Conservation (phyloP, 2,113 vertebrate species). For the Rhombomys opimus region DNA sequence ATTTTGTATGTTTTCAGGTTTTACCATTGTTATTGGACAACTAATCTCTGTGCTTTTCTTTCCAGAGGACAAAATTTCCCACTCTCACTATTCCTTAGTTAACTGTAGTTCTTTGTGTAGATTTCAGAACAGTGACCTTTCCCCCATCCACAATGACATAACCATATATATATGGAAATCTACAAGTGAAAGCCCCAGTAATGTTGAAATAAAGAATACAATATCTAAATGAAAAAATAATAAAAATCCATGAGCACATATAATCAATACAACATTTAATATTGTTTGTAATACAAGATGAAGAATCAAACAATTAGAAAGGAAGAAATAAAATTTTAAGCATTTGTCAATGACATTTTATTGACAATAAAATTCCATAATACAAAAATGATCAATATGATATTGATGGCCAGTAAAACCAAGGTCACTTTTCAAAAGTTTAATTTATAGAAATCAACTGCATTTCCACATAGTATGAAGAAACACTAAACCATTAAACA, state of each 20-base stretch:
- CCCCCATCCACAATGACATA: too few relatives aligned
- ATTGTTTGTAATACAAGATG: not conserved
- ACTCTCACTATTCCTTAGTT: not conserved
- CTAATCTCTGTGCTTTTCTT: not conserved
- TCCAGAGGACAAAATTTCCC: not conserved
- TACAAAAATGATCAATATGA: not conserved
- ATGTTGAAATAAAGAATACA: not conserved
- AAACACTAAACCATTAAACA: not conserved
- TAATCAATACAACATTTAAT: not conserved
- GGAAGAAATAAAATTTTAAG: not conserved
- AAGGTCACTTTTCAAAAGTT: not conserved
- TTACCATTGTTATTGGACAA: not conserved
- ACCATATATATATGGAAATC: not conserved
- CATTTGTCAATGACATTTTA: not conserved
- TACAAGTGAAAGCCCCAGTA: not conserved
- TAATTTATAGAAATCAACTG: not conserved
- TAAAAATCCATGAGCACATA: not conserved
- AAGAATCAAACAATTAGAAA: constrained; percentile 1
- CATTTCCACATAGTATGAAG: not conserved
- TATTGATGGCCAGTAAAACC: not conserved
- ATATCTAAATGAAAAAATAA: not conserved
- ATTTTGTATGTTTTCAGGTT: not conserved
- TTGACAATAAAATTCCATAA: not conserved
- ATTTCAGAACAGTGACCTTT: not conserved
- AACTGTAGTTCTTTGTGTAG: not conserved